These are phyloP conservation scores for Druon quercuslanigerum DNA, from an alignment of 1,140 invertebrate species.

Conservation along the genomic window DNA sequence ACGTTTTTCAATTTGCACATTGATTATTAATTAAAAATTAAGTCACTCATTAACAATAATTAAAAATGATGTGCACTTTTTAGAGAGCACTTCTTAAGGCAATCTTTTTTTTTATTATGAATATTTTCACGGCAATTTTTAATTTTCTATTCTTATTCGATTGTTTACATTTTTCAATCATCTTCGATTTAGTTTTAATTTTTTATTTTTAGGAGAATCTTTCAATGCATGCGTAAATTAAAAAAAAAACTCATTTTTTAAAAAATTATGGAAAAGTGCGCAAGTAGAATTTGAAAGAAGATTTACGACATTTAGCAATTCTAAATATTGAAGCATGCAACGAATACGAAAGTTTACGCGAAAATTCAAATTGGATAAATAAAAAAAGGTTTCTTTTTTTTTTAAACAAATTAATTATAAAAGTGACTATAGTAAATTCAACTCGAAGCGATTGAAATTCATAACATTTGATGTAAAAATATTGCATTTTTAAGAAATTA, in stretches of 20 bases:
- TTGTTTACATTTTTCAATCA: background rate
- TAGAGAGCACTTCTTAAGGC: background rate
- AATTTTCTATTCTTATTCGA: background rate
- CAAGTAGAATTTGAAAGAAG: slow-evolving; percentile 4
- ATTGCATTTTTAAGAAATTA: too few relatives aligned
- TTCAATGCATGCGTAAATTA: background rate
- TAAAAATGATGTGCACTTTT: background rate
- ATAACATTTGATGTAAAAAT: too few relatives aligned
- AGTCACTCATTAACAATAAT: background rate
- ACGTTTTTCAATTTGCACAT: background rate
- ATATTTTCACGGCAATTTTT: background rate
- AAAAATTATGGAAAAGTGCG: slow-evolving; percentile 3
- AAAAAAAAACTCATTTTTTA: background rate
- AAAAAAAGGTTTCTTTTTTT: slow-evolving; percentile 3
- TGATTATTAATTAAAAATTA: background rate
- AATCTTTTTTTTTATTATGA: background rate
- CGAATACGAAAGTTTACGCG: background rate
- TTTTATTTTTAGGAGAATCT: too few relatives aligned
- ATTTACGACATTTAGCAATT: background rate
- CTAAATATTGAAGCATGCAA: slow-evolving; percentile 23
- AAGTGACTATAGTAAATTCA: too few relatives aligned
- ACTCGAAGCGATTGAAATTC: too few relatives aligned
- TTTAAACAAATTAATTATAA: too few relatives aligned
- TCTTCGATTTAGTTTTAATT: background rate
- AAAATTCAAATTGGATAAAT: background rate